phyloP scores from a whole-genome alignment of 2,797 vertebrate genomes.

The Brotula barbata region DNA sequence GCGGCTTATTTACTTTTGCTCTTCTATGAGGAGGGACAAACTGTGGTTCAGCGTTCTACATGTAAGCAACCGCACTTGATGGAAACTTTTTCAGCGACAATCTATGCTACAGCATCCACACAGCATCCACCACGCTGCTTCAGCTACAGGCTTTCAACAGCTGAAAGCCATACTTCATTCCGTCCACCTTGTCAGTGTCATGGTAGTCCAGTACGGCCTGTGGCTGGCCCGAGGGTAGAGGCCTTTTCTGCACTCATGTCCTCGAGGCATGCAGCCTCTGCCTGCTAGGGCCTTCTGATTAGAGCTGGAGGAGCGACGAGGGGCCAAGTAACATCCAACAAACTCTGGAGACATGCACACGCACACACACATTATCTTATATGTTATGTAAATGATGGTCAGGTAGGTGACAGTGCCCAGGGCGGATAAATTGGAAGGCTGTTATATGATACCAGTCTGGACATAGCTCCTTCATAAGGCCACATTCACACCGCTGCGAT shows the following conservation, averaged over 20 bases:
- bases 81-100: slow-evolving; percentile 8
- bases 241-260: slow-evolving; percentile 72
- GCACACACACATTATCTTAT: slow-evolving; percentile 36
- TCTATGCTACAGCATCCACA: slow-evolving; percentile 4
- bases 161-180: slow-evolving; percentile 32
- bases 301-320: slow-evolving; percentile 53
- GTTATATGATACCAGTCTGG: slow-evolving; percentile 58
- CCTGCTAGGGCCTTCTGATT: slow-evolving; percentile 69
- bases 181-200: slow-evolving; percentile 67
- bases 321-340: slow-evolving; percentile 61
- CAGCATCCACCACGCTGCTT: slow-evolving; percentile 8
- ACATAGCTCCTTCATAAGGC: slow-evolving; percentile 51
- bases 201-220: slow-evolving; percentile 53
- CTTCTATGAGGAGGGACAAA: neutral
- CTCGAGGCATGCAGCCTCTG: slow-evolving; percentile 58
- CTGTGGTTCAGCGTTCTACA: neutral
- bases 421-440: slow-evolving; percentile 60
- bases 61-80: slow-evolving; percentile 10
- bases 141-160: slow-evolving; percentile 4
- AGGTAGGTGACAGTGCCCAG: slow-evolving; percentile 65
- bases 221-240: slow-evolving; percentile 66
- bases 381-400: slow-evolving; percentile 59
- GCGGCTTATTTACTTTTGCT: too few species aligned
- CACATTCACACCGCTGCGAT: slow-evolving; percentile 51
- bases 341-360: slow-evolving; percentile 34